A percentile compares a stretch with the other conserved stretches of the same genome.
Conservation (phyloP, 2,888 invertebrate genomes). For the Ornithoptera priamus region DNA sequence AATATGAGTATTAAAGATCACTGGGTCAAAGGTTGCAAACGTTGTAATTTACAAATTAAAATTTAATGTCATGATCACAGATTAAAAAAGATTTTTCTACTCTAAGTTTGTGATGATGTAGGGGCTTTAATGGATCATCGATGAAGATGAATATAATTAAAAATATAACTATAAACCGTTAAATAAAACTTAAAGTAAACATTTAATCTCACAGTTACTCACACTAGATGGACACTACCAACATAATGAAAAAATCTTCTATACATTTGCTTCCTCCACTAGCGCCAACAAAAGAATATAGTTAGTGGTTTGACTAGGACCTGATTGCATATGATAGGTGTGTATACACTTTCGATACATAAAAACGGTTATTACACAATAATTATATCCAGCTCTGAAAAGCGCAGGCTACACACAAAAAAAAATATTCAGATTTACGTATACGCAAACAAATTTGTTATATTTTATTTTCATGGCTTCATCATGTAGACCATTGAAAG, state of each 20-base stretch:
- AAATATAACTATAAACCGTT: not conserved
- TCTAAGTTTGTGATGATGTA: not conserved
- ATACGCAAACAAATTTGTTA: too few species aligned
- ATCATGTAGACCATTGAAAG: too few species aligned
- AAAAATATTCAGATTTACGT: too few species aligned
- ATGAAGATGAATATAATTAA: too few species aligned
- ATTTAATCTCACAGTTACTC: not conserved
- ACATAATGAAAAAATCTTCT: not conserved
- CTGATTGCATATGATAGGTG: too few species aligned
- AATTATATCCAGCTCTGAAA: too few species aligned
- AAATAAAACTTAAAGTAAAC: not conserved
- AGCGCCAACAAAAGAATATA: not conserved
- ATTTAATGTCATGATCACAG: not conserved
- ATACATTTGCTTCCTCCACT: not conserved
- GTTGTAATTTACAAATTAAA: not conserved
- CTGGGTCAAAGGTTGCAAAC: not conserved
- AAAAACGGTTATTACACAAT: too few species aligned
- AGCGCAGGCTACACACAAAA: too few species aligned
- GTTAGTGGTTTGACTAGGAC: not conserved
- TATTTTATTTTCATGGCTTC: too few species aligned
- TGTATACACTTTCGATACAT: too few species aligned
- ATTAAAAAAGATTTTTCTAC: not conserved
- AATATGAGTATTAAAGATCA: too few species aligned
- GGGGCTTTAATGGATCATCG: too few species aligned
- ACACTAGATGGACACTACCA: not conserved